These are phyloP conservation scores for Monomorium pharaonis DNA, from an alignment of 1,140 invertebrate genomes.

Conservation along the genomic window DNA sequence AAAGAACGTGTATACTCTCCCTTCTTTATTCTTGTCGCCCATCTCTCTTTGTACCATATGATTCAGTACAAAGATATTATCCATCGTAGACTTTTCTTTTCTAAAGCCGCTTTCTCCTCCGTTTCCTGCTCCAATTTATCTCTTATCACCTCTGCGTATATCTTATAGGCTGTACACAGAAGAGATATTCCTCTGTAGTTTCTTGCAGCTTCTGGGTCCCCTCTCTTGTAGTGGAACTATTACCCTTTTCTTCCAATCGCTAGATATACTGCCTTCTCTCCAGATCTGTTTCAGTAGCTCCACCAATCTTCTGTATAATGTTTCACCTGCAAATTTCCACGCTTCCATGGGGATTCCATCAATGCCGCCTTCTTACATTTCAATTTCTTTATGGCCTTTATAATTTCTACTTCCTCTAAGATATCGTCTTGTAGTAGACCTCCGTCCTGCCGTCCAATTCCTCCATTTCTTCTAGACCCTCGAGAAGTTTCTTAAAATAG, in stretches of 20 bases:
- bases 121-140: constrained; percentile 20
- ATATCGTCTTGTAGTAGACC: no score
- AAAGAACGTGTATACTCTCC: constrained; percentile 24
- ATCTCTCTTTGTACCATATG: constrained; percentile 8
- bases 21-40: neutral
- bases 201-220: neutral
- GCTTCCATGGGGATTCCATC: neutral
- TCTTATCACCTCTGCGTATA: neutral
- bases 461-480: neutral
- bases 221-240: neutral
- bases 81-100: constrained; percentile 15
- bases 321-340: neutral
- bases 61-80: constrained; percentile 47
- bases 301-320: neutral
- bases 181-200: neutral
- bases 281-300: neutral
- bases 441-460: neutral
- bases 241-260: neutral
- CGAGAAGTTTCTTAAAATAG: no score
- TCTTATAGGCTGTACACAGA: neutral
- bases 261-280: neutral
- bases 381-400: neutral
- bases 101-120: neutral
- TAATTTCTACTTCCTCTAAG: no score
- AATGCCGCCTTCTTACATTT: neutral